Percentiles rank a stretch among this genome's conserved stretches.
phyloP scores from a whole-genome alignment of 2,797 vertebrate species.

The Falco cherrug region DNA sequence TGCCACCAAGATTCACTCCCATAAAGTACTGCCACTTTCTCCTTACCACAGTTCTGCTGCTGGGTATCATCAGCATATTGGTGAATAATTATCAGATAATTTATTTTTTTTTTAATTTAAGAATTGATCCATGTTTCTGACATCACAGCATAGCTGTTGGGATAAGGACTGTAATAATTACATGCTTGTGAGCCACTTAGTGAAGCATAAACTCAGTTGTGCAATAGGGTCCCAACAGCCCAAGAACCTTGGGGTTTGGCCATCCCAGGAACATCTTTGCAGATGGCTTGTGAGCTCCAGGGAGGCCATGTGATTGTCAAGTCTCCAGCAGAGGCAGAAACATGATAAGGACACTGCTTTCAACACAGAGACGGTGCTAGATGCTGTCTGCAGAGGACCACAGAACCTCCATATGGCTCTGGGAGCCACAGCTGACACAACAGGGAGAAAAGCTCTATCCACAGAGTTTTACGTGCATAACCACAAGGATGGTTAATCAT shows the following conservation, averaged over 20 bases:
- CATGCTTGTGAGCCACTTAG: neutral
- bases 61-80: neutral
- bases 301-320: neutral
- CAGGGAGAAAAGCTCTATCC: neutral
- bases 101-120: neutral
- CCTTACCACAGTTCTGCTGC: neutral
- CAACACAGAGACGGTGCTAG: neutral
- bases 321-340: neutral
- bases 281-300: constrained; percentile 1
- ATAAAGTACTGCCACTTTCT: neutral
- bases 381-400: neutral
- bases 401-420: neutral
- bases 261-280: neutral
- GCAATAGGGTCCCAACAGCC: neutral
- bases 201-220: neutral
- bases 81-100: neutral
- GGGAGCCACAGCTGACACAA: neutral
- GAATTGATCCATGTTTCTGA: neutral
- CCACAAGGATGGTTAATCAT: neutral
- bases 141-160: neutral
- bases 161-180: neutral
- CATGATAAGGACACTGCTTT: neutral
- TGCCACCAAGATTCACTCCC: neutral
- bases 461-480: neutral
- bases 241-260: neutral